Conservation (phyloP, 2,797 vertebrate species). For the Chrosomus eos region DNA sequence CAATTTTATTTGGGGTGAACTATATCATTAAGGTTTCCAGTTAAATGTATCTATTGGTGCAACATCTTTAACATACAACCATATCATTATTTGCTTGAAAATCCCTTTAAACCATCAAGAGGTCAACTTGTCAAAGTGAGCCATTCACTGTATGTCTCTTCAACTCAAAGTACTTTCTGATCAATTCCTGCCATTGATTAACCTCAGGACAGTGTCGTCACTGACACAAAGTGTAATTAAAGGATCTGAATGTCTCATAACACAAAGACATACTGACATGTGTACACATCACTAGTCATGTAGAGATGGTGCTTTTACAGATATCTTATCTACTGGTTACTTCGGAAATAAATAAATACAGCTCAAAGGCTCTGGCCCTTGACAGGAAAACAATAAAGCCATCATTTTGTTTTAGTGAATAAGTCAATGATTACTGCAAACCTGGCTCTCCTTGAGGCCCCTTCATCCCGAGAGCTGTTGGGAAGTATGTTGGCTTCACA, state of each 20-base stretch:
- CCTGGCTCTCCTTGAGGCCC: slow-evolving; percentile 54
- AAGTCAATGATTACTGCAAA: slow-evolving; percentile 67
- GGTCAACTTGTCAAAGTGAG: slow-evolving; percentile 23
- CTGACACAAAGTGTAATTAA: slow-evolving; percentile 29
- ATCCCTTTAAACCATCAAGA: background rate
- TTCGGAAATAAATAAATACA: slow-evolving; percentile 42
- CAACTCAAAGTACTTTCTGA: slow-evolving; percentile 10
- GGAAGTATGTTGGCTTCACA: slow-evolving; percentile 46
- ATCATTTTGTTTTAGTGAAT: slow-evolving; percentile 57
- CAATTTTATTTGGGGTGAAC: background rate
- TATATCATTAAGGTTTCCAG: background rate
- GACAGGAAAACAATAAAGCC: slow-evolving; percentile 73
- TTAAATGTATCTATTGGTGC: background rate
- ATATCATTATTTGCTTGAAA: background rate
- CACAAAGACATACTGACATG: slow-evolving; percentile 47
- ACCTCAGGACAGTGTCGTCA: slow-evolving; percentile 18
- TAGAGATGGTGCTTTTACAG: slow-evolving; percentile 52
- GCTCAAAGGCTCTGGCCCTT: slow-evolving; percentile 63
- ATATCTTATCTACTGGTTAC: slow-evolving; percentile 69
- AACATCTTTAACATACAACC: background rate
- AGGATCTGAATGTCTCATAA: slow-evolving; percentile 44
- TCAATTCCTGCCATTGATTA: slow-evolving; percentile 47
- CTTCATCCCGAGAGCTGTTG: slow-evolving; percentile 41
- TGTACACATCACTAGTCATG: slow-evolving; percentile 41
- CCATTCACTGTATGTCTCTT: background rate